A percentile compares a stretch with the other conserved stretches of the same genome.
Evolutionary conservation across 1,140 invertebrate species (phyloP).

Genomic region (Glomeris maerens): DNA sequence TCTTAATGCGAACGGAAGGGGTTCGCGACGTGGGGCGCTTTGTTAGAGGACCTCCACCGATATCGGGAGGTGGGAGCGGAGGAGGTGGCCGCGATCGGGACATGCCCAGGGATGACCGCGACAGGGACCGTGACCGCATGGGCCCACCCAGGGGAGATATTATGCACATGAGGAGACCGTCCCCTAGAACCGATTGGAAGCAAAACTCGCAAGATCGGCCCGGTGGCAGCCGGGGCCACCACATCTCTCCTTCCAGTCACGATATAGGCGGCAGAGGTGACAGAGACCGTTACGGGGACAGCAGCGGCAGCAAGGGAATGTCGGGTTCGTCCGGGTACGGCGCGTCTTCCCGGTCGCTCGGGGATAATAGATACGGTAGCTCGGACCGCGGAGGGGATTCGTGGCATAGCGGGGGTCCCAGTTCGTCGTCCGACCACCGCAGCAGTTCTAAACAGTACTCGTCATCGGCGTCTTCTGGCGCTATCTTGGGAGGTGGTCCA

Average conservation of each 20-base stretch:
- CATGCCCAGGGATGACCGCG: neutral
- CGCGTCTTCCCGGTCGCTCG: slow-evolving; percentile 2
- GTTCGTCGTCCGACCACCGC: slow-evolving; percentile 6
- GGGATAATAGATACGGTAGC: too few relatives aligned
- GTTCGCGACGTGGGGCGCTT: slow-evolving; percentile 1
- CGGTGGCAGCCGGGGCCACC: too few relatives aligned
- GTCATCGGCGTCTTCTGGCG: too few relatives aligned
- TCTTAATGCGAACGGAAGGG: too few relatives aligned
- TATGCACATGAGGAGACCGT: too few relatives aligned
- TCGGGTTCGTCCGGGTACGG: neutral
- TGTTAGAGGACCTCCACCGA: neutral
- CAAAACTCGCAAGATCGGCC: too few relatives aligned
- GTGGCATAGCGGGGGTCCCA: slow-evolving; percentile 6
- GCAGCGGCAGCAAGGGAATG: neutral
- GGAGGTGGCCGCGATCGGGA: too few relatives aligned
- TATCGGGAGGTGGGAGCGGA: too few relatives aligned
- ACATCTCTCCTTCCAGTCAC: too few relatives aligned
- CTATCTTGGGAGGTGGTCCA: slow-evolving; percentile 2
- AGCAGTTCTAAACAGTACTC: slow-evolving; percentile 3
- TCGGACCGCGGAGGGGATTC: too few relatives aligned
- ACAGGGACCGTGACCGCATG: neutral
- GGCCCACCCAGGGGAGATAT: too few relatives aligned
- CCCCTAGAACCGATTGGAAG: too few relatives aligned
- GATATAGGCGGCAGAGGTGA: neutral
- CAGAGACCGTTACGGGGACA: neutral